Conservation (phyloP, 2,113 vertebrate species). For the Dermatemys mawii region DNA sequence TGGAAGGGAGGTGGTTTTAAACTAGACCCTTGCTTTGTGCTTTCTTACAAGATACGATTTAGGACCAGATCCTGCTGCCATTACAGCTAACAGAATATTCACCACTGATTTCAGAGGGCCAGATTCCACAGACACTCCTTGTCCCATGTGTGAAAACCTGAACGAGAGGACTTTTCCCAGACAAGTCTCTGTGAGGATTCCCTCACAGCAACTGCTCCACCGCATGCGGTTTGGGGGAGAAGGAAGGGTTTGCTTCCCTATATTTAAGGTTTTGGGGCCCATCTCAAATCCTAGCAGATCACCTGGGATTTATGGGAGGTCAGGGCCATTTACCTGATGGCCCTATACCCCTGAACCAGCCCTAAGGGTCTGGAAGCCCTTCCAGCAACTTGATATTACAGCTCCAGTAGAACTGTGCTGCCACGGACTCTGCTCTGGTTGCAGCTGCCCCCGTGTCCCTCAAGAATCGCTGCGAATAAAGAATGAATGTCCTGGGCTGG, state of each 20-base stretch:
- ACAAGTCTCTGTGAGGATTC: background rate
- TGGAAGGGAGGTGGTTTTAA: background rate
- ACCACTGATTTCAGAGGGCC: background rate
- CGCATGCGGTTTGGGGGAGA: no score
- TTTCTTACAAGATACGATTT: background rate
- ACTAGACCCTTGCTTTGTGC: background rate
- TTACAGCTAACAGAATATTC: background rate
- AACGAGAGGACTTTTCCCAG: background rate
- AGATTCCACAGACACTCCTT: background rate
- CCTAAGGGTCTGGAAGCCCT: accelerated
- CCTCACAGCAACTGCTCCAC: background rate
- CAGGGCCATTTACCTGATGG: background rate
- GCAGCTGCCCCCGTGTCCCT: background rate
- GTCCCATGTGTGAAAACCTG: background rate
- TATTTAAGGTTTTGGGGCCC: background rate
- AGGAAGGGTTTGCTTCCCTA: background rate
- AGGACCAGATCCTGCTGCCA: background rate
- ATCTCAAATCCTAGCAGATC: background rate
- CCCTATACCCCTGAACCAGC: background rate
- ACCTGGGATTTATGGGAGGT: background rate
- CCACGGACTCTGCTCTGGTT: background rate
- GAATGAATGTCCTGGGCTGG: background rate
- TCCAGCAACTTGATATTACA: background rate
- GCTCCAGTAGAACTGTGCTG: background rate
- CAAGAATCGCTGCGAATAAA: background rate